Percentiles rank a stretch among this genome's conserved stretches.
These are phyloP conservation scores for Lepidurus packardi DNA, from an alignment of 1,140 invertebrate genomes.

Conservation along the genomic window DNA sequence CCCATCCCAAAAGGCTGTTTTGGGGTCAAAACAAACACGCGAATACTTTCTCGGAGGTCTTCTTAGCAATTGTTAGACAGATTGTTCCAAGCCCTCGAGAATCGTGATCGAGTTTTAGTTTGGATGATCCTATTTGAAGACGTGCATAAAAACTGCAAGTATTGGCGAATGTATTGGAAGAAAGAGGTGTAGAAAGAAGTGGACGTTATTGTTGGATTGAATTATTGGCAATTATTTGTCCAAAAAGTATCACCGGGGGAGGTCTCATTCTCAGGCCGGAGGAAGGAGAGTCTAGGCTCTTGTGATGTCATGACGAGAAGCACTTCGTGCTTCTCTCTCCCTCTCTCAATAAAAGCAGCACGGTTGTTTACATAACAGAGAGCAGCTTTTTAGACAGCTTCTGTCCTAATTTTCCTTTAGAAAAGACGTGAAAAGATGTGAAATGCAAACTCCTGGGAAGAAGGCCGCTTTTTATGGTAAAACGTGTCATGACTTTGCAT, in stretches of 20 bases:
- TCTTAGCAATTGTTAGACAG: no score
- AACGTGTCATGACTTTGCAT: slow-evolving; percentile 10
- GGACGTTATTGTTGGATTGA: no score
- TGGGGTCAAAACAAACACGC: neutral
- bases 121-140: neutral
- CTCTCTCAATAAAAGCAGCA: neutral
- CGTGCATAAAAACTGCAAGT: neutral
- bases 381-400: neutral
- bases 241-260: neutral
- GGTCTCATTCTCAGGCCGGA: neutral
- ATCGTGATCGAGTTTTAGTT: neutral
- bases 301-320: neutral
- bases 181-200: neutral
- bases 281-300: neutral
- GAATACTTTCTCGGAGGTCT: no score
- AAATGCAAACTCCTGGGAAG: neutral
- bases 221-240: no score
- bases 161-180: neutral
- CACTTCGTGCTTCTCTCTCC: neutral
- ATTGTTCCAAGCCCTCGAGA: no score
- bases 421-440: neutral
- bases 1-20: neutral
- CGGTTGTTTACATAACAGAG: slow-evolving; percentile 5
- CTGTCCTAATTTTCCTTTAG: neutral
- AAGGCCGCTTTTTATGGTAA: neutral